Conservation (phyloP, 2,888 invertebrate genomes). For the Sicus ferrugineus region DNA sequence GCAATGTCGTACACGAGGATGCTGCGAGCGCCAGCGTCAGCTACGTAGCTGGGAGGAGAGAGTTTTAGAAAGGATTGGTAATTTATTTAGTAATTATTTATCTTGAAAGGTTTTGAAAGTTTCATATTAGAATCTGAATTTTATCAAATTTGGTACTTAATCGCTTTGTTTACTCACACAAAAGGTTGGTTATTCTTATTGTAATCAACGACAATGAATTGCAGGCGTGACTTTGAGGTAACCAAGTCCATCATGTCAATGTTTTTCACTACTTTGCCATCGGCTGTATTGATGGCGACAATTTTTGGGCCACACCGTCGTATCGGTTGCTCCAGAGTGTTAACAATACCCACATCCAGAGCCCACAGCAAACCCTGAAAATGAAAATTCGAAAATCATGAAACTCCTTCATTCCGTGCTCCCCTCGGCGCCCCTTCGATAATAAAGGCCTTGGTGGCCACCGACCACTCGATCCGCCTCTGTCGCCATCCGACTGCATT, state of each 20-base stretch:
- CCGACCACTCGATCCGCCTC: too few relatives aligned
- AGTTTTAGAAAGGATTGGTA: conserved; percentile 65
- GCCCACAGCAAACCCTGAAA: conserved; percentile 68
- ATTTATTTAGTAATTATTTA: conserved; percentile 68
- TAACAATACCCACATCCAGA: conserved; percentile 70
- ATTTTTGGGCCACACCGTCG: conserved; percentile 71
- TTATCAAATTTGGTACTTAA: too few relatives aligned
- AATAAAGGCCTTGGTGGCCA: too few relatives aligned
- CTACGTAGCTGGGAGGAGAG: conserved; percentile 52
- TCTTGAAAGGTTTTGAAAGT: too few relatives aligned
- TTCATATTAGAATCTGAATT: too few relatives aligned
- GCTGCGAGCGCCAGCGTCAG: conserved; percentile 63
- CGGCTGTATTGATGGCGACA: conserved; percentile 68
- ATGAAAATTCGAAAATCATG: not conserved
- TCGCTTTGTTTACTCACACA: conserved; percentile 56
- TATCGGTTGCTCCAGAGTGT: conserved; percentile 69
- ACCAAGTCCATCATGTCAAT: conserved; percentile 68
- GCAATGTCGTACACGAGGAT: conserved; percentile 67
- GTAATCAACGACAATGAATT: conserved; percentile 70
- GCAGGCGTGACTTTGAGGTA: conserved; percentile 67
- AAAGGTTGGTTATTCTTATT: conserved; percentile 65
- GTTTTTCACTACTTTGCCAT: conserved; percentile 69
- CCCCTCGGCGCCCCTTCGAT: too few relatives aligned
- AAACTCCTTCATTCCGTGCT: too few relatives aligned
- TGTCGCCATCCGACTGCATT: too few relatives aligned